Base-by-base conservation (phyloP, 2,888 invertebrate species). In the Ornithoptera alexandrae region DNA sequence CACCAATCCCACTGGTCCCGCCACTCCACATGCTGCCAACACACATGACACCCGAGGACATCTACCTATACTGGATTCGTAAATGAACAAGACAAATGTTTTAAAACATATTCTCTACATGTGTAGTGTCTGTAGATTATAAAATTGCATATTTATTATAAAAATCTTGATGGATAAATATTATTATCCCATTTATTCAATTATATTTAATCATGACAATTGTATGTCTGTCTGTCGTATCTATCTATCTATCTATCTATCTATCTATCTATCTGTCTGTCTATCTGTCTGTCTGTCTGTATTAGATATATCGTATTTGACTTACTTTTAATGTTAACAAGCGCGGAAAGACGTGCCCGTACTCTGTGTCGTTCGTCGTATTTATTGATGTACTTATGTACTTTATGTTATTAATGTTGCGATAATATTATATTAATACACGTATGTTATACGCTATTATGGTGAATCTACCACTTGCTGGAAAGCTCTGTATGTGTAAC, bases 131-230 rank as follows among this genome's bases (percentile, higher is more conserved):
- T 64, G 50, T 64, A 60, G 64, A 58, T n/a, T 56, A 30, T 46
- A 22, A 61, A 18, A 62, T 61, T 53, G 61, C 65, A 65, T 62
- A 20, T 10, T 18, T 57, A 20, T 1, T 39, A 39, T 65, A 50
- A 30, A 18, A 61, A 60, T 24, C 20, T 65, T 59, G 36, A 58
- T 62, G 24, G 58, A 66, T 66, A 62, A 50, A 50, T 46, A 36
- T 64, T 69, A 65, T 57, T 50, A 50, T 66, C 50, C 50, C 62
- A 58, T 66, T 39, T 39, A 46, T 50, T 70, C 58, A 36, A 50
- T 66, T 66, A 15, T 50, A 68, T 62, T 39, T 10, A 58, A 67
- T 70, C 66, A 67, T 70, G 70, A 70, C 70, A 71, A 65, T 22
- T 67, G 50, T 68, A 65, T 30, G 30, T 30, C 30, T 24, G 24